Base-by-base conservation (phyloP, 2,113 vertebrate genomes). In the Gallinago paraguaiae region DNA sequence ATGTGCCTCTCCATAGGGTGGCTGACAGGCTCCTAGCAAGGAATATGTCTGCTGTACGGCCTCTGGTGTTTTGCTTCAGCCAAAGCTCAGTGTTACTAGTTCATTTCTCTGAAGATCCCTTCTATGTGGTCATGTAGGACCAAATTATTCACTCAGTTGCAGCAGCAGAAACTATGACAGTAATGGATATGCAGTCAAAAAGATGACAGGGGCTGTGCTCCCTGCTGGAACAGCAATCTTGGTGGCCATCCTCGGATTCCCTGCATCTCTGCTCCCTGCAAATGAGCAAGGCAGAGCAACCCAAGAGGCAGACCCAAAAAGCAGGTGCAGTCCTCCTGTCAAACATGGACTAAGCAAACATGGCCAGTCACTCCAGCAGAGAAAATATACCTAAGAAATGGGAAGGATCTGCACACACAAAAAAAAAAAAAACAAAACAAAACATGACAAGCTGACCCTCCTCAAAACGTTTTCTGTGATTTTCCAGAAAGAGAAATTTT, bases 1-100 rank as follows among this genome's bases (percentile, higher is more conserved):
- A 41, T 0, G 0, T 54, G 18, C 13, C 54, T 5, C 19, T 85
- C 54, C 59, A 11, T 8, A 71, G 22, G 20, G 23, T 50, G 37
- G 31, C 28, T 92, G 63, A 90, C 11, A 53, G 25, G 6, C 12
- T 24, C 37, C 30, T 20, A 33, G 46, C 6, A 77, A 53, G 43
- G 50, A 88, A 82, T 61, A 69, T 45, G 13, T 27, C 50, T 83
- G 30, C 17, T 63, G 43, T 16, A 33, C 59, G 67, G 28, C 25
- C 53, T 35, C 33, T 27, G 63, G 8, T 4, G 27, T 70, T 90
- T 67, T 88, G 17, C 37, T 80, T 80, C 37, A 65, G 41, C 23
- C 70, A 33, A 45, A 74, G 54, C 35, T 65, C n/a, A 43, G 6
- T 56, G 25, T 37, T 88, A 67, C 11, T 59, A 24, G 8, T 33